A percentile compares a stretch with the other conserved stretches of the same genome.
phyloP scores from a whole-genome alignment of 2,113 vertebrate genomes.

The Phalacrocorax aristotelis region DNA sequence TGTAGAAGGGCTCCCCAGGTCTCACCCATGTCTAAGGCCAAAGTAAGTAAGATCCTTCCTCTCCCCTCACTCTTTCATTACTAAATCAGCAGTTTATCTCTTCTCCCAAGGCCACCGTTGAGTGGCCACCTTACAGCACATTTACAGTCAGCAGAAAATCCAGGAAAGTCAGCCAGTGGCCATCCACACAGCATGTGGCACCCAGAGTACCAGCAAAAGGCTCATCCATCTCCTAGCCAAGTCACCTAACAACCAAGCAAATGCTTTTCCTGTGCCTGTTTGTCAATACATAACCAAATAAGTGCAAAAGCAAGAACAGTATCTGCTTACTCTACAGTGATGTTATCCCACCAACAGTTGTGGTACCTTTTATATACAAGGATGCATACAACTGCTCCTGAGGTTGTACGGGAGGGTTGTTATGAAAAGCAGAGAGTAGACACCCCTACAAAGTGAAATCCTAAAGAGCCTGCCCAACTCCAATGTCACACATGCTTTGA shows the following conservation, averaged over 20 bases:
- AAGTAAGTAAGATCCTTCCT: constrained; percentile 35
- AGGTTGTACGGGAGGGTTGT: neutral
- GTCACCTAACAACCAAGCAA: neutral
- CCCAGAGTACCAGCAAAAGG: neutral
- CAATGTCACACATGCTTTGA: neutral
- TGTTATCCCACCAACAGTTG: neutral
- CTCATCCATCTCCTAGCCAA: neutral
- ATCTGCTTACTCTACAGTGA: neutral
- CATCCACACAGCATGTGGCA: accelerated
- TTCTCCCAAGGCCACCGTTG: neutral
- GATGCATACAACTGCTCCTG: neutral
- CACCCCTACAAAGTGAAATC: neutral
- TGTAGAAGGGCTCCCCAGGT: neutral
- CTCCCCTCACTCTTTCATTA: neutral
- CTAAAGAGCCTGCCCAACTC: neutral
- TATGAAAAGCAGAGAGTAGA: neutral
- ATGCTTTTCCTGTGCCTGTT: neutral
- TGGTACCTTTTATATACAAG: neutral
- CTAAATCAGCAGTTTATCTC: neutral
- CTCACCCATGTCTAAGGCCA: neutral
- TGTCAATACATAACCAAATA: neutral
- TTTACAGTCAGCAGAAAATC: neutral
- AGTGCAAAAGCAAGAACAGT: neutral
- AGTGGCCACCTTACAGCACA: neutral
- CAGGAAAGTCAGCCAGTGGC: neutral